Percentiles rank a stretch among this genome's conserved stretches.
These are phyloP conservation scores for Leucania comma DNA, from an alignment of 2,888 invertebrate species.

Conservation along the genomic window DNA sequence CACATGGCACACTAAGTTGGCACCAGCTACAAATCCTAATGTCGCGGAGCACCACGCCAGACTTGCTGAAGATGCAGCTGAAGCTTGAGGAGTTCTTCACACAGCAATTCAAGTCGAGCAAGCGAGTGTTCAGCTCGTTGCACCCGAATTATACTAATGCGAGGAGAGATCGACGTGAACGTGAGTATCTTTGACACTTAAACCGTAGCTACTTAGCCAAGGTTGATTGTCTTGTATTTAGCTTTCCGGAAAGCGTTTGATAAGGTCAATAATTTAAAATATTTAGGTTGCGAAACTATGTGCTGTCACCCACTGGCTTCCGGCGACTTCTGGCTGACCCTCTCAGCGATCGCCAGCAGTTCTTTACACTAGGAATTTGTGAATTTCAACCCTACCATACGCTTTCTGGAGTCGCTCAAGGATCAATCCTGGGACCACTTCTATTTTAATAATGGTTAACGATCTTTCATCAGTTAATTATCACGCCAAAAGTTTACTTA, in stretches of 20 bases:
- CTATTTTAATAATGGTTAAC: not conserved
- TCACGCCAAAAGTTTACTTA: not conserved
- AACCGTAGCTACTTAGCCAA: too few species aligned
- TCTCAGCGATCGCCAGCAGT: not conserved
- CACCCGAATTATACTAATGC: slow-evolving; percentile 80
- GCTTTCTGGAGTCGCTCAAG: not conserved
- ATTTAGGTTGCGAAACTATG: not conserved
- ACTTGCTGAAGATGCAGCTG: slow-evolving; percentile 98
- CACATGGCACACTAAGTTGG: slow-evolving; percentile 98
- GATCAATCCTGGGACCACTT: not conserved
- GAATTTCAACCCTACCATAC: not conserved
- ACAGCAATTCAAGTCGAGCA: slow-evolving; percentile 99
- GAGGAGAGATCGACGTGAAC: slow-evolving; percentile 74
- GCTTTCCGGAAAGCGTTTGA: not conserved
- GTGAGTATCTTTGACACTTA: slow-evolving; percentile 74
- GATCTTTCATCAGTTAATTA: not conserved
- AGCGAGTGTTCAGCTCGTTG: slow-evolving; percentile 95
- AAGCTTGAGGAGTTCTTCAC: slow-evolving; percentile 99
- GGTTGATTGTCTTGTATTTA: not conserved
- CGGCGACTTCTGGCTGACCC: too few species aligned
- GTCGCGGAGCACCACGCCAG: slow-evolving; percentile 98
- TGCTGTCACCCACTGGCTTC: not conserved
- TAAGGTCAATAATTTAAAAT: not conserved
- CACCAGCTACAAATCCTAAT: slow-evolving; percentile 99
- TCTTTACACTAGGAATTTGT: not conserved